These are phyloP conservation scores for Malurus splendens DNA, from an alignment of 2,797 vertebrate genomes.

Conservation along the genomic window DNA sequence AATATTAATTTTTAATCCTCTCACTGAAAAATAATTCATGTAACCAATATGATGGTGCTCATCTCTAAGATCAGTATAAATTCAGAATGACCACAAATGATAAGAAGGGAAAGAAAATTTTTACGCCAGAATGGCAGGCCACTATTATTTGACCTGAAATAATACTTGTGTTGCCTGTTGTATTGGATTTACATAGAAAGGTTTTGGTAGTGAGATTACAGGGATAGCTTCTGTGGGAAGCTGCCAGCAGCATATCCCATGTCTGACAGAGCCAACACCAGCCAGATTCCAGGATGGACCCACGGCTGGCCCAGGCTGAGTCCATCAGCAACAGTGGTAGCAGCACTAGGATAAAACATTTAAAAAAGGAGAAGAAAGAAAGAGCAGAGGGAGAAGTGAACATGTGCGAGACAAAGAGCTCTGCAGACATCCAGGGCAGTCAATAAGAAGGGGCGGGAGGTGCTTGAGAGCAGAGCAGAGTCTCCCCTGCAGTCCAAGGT, in stretches of 20 bases:
- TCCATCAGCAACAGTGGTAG: rapidly evolving
- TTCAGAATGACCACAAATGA: background rate
- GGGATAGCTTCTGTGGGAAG: background rate
- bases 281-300: background rate
- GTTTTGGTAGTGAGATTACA: too few species aligned
- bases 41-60: background rate
- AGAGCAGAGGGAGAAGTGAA: background rate
- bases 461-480: background rate
- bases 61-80: background rate
- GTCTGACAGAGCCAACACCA: background rate
- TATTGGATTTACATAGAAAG: background rate
- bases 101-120: background rate
- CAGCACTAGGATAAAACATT: background rate
- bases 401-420: background rate
- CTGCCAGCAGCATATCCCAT: background rate
- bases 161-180: background rate
- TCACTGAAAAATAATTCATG: background rate
- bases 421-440: background rate
- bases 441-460: background rate
- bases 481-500: background rate
- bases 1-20: background rate
- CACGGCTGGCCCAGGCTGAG: background rate
- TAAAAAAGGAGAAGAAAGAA: background rate
- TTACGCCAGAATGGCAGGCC: background rate
- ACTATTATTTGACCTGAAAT: background rate